Evolutionary conservation across 2,113 vertebrate genomes (phyloP).

Genomic region (Corythaeola cristata): DNA sequence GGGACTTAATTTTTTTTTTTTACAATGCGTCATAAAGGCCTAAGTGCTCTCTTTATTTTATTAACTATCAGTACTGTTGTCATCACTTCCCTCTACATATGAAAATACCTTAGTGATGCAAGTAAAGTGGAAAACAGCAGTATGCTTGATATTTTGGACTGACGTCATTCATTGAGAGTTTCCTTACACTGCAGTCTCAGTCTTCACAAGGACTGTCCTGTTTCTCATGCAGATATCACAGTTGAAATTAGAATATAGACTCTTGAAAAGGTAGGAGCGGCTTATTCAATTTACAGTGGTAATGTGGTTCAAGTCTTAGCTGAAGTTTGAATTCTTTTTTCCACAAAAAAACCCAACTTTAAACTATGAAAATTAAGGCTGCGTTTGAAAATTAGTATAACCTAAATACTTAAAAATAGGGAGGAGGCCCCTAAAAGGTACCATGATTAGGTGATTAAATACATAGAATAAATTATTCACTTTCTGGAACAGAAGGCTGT

Average conservation of each 20-base stretch:
- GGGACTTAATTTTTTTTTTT: not conserved
- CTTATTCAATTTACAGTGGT: not conserved
- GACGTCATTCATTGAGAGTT: not conserved
- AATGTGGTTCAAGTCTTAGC: not conserved
- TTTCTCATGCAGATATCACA: not conserved
- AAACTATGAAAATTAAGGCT: not conserved
- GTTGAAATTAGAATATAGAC: not conserved
- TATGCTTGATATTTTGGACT: not conserved
- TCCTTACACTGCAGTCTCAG: not conserved
- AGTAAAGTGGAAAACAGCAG: not conserved
- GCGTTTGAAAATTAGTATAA: not conserved
- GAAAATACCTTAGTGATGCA: not conserved
- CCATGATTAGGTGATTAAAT: too few species aligned
- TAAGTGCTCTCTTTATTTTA: not conserved
- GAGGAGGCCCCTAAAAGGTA: not conserved
- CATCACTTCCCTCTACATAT: not conserved
- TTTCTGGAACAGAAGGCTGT: not conserved
- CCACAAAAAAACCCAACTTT: not conserved
- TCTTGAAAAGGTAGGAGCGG: not conserved
- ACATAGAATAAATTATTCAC: too few species aligned
- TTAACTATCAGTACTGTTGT: not conserved
- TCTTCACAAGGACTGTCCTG: not conserved
- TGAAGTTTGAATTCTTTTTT: not conserved
- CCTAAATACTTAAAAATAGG: not conserved
- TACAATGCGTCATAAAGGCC: fast-evolving